Base-by-base conservation (phyloP, 2,888 invertebrate genomes). In the Heliconius hortense region DNA sequence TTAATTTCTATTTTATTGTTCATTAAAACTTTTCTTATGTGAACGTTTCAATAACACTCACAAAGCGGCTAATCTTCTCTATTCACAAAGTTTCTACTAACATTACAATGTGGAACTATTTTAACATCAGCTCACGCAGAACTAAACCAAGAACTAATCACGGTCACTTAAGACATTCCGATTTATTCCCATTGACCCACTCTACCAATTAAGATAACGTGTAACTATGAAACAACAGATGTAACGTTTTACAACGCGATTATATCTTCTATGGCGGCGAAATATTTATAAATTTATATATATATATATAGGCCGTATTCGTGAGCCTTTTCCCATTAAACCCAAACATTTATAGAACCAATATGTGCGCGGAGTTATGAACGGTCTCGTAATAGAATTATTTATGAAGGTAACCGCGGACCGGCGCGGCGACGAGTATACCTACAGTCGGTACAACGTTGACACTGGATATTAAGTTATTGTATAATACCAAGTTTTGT, bases 271-370 rank as follows among this genome's bases (percentile, higher is more conserved):
- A 59, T 43, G 66, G 59, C 56, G 56, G 39, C 3, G 73, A 59
- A 28, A 73, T 67, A 59, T 67, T 73, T 35, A 2, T 35, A 35
- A n/a, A n/a, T 31, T 31, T 31, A n/a, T n/a, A n/a, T n/a, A n/a
- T 31, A 31, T 31, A 31, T 31, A 31, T 67, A 67, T 67, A 59
- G 66, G 59, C 66, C 26, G 35, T 66, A 66, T 43, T 59, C 35
- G 13, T 43, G 59, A 73, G 39, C 73, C 73, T n/a, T 39, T 73
- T 60, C n/a, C 26, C 43, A 66, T 59, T 73, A 73, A 66, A 73
- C 31, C 28, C 15, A 66, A 28, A 68, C 43, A 68, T 60, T 39
- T 64, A 64, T 39, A 67, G 39, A 43, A 68, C 48, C 60, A 68
- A 67, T 73, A 67, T 68, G 73, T 67, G 43, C 10, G 67, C 39